phyloP scores from a whole-genome alignment of 2,888 invertebrate species.

The Prenolepis imparis region DNA sequence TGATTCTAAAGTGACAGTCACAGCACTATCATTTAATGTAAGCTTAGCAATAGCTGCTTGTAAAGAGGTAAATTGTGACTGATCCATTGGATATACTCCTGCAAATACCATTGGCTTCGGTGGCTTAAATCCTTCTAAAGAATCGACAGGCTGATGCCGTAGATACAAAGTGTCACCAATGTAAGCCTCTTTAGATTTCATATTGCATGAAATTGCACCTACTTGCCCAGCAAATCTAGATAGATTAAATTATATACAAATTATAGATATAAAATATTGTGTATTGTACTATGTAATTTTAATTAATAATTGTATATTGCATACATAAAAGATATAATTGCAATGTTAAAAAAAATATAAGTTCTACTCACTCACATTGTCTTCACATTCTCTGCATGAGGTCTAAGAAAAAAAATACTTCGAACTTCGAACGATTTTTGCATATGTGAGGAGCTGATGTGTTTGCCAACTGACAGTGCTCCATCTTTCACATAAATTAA shows the following conservation, averaged over 20 bases:
- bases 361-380: constrained; percentile 87
- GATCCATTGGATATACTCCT: constrained; percentile 96
- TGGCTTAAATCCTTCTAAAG: constrained; percentile 89
- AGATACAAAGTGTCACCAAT: constrained; percentile 93
- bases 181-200: constrained; percentile 91
- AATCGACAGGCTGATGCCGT: constrained; percentile 87
- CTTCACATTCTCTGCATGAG: constrained; percentile 90
- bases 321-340: neutral
- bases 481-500: constrained; percentile 94
- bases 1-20: constrained; percentile 92
- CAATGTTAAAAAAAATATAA: constrained; percentile 1
- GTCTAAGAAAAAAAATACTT: constrained; percentile 92
- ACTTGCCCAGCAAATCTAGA: constrained; percentile 95
- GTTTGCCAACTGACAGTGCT: constrained; percentile 90
- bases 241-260: neutral
- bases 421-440: constrained; percentile 93
- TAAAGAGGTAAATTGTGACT: constrained; percentile 92
- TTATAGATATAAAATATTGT: neutral
- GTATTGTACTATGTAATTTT: neutral
- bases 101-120: constrained; percentile 95
- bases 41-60: constrained; percentile 95
- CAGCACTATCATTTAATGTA: constrained; percentile 97
- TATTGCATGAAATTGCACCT: constrained; percentile 94
- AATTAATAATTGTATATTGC: neutral
- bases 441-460: constrained; percentile 91